Percentiles rank a stretch among this genome's conserved stretches.
phyloP scores from a whole-genome alignment of 1,140 invertebrate species.

The Pseudomyrmex sp. region DNA sequence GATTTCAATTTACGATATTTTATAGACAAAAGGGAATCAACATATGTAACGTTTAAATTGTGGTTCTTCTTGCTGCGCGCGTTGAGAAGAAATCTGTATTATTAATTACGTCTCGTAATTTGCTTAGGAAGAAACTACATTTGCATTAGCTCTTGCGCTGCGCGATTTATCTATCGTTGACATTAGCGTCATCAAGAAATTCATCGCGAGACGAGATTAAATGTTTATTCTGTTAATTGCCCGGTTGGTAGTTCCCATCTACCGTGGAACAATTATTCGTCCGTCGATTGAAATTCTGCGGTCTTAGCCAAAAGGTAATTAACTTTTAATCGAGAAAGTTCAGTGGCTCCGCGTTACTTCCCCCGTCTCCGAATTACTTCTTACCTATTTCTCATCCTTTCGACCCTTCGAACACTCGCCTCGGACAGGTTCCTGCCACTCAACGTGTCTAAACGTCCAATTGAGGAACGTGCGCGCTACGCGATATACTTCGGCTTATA shows the following conservation, averaged over 20 bases:
- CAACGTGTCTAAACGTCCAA: constrained; percentile 74
- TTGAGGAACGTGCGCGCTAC: constrained; percentile 57
- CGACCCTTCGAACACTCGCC: constrained; percentile 63
- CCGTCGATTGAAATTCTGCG: constrained; percentile 81
- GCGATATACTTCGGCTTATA: constrained; percentile 37
- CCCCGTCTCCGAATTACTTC: constrained; percentile 68
- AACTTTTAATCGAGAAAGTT: constrained; percentile 83
- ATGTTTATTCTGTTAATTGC: constrained; percentile 74
- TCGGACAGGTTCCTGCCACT: constrained; percentile 65
- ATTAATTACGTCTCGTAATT: neutral
- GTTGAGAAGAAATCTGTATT: neutral
- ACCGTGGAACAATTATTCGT: constrained; percentile 78
- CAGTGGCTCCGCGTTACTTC: constrained; percentile 66
- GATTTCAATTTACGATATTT: too few species aligned
- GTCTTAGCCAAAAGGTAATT: constrained; percentile 81
- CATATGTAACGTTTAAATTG: too few species aligned
- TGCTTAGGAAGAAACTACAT: neutral
- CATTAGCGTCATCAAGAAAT: constrained; percentile 48
- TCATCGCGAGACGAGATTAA: constrained; percentile 59
- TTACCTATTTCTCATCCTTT: constrained; percentile 66
- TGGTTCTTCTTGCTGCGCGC: too few species aligned
- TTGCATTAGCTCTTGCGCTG: neutral
- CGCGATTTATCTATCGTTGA: constrained; percentile 52
- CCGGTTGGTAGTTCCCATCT: constrained; percentile 59
- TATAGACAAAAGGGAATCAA: too few species aligned